These are phyloP conservation scores for Carassius auratus DNA, from an alignment of 2,113 vertebrate species.

Conservation along the genomic window DNA sequence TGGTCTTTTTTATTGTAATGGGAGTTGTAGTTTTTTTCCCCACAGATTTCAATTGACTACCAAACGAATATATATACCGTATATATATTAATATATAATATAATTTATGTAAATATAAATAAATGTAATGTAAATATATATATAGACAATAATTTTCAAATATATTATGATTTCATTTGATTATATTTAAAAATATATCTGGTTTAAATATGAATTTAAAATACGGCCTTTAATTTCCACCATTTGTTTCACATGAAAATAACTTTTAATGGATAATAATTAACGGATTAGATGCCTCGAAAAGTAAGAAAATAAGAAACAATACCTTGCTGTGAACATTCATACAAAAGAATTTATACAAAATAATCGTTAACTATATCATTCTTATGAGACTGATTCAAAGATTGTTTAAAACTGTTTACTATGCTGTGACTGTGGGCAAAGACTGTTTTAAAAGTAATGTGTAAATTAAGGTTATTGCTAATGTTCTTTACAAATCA, in stretches of 20 bases:
- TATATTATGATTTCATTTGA: not conserved
- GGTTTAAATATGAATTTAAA: not conserved
- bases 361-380: not conserved
- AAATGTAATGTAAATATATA: too few species aligned
- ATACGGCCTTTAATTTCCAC: not conserved
- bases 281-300: too few species aligned
- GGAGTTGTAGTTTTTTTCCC: slow-evolving; percentile 68
- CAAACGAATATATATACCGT: too few species aligned
- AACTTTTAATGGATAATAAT: not conserved
- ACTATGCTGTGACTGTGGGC: not conserved
- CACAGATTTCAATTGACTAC: not conserved
- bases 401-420: not conserved
- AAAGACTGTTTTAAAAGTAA: not conserved
- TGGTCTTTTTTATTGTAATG: slow-evolving; percentile 19
- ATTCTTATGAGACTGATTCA: not conserved
- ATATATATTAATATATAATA: too few species aligned
- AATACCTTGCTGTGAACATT: not conserved
- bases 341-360: not conserved
- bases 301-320: not conserved
- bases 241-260: not conserved
- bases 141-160: not conserved
- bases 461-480: not conserved
- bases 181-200: too few species aligned
- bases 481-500: not conserved
- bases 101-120: too few species aligned